Base-by-base conservation (phyloP, 92 coral and sea anemone species). In the Galaxea fascicularis region DNA sequence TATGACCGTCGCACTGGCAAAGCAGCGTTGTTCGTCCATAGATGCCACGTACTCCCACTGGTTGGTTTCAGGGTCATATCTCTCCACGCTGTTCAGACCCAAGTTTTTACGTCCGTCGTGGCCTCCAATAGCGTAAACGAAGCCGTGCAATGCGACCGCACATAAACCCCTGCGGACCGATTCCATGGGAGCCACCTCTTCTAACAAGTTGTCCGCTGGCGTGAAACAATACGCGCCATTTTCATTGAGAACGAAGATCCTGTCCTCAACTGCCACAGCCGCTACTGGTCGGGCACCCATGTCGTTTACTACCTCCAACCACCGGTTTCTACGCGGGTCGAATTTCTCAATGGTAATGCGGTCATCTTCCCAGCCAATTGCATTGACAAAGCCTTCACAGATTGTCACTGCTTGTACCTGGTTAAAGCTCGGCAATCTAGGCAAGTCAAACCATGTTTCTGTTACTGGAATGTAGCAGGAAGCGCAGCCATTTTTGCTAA, bases 331-430 rank as follows among this genome's bases (percentile, higher is more conserved):
- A 13, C 51, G 69, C 15, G 70, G 71, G 44, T 70, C 59, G 59
- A 82, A 82, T 45, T 82, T 70, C 31, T 71, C 86, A 22, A 82
- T 71, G 17, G 86, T 82, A 22, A 82, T 28, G 22, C 78, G 68
- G 15, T 82, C 86, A 10, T 82, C 78, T 16, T 82, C 78, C 86
- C 86, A 82, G 58, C 86, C 86, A 12, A 82, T 31, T 20, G 78
- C 86, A n/a, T 4, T 31, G 68, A 82, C 15, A 16, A 8, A 35
- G 8, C 86, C 86, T 35, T 82, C 86, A 25, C 86, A 82, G 47
- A 56, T 29, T 7, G 86, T 82, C n/a, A 82, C 56, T 11, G 86
- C 65, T 53, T 78, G 39, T 35, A 57, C 45, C n/a, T 29, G 58
- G 77, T 82, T 70, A 26, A 21, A 82, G 70, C 86, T 82, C 2